Evolutionary conservation across 1,140 invertebrate species (phyloP), one percentile per base, ranked within the genome.

Genomic region (Ruditapes philippinarum): DNA sequence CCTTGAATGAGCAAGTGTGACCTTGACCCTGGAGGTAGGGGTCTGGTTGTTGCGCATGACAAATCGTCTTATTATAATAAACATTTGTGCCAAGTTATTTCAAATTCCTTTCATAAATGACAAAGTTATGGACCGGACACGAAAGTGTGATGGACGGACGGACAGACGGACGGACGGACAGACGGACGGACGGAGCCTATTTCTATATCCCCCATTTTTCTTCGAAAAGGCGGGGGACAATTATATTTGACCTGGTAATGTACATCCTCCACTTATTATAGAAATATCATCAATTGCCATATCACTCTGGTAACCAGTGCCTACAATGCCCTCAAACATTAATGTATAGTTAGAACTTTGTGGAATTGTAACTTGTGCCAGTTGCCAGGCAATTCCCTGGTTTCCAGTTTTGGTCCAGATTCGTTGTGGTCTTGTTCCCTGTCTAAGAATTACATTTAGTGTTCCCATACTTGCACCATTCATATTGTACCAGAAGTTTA

Each of bases 251-350:
- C 92, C 92, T 60, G 92, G 84, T 28, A 92, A 40, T 33, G 89
- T 62, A 86, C 93, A 94, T 22, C 54, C 40, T 25, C 97, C 97
- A 65, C 96, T 96, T 19, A 96, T 95, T 82, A 97, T 96, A 4
- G 97, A 96, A 33, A 98, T 96, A 87, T 97, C 97, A 94, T 98
- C 97, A n/a, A 98, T 96, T 14, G 97, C 97, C 91, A 98, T 97
- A 89, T 97, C 97, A 25, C 97, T 97, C 31, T 33, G 45, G 91
- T 97, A 96, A 65, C 96, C 97, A 78, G 97, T 97, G 9, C 97
- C 97, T 11, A 97, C 96, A 74, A 96, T 96, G 1, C 96, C 97
- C 92, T 97, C 97, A 89, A 97, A 97, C 19, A 97, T 95, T 38
- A 97, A 95, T 97, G 97, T 84, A 45, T 87, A 94, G 73, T 90